Base-by-base conservation (phyloP, 2,797 vertebrate species). In the Trematomus bernacchii region DNA sequence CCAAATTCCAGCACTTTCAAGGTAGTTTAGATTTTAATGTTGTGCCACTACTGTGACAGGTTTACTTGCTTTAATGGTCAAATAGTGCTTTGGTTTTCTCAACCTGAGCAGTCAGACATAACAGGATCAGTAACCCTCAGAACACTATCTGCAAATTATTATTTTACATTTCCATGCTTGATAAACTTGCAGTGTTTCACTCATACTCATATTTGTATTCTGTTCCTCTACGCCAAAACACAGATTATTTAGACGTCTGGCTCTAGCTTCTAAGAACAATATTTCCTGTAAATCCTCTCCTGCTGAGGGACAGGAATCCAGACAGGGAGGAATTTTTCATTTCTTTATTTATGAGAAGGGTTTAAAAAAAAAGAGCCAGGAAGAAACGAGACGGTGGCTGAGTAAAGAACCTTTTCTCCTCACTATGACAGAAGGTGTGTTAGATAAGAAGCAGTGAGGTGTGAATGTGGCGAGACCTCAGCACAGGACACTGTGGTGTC, bases 251-350 rank as follows among this genome's bases (percentile, higher is more conserved):
- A 54, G 1, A 52, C 48, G 8, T 50, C 37, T 10, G 5, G 16
- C 53, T 15, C 27, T 48, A 40, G 42, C 47, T 61, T 16, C 33
- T 4, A 48, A n/a, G 14, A 33, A 15, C 11, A 27, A 27, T 10
- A n/a, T 15, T 19, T 50, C 8, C 15, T 23, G 23, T 51, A 9
- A 44, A n/a, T 23, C 23, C 6, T 52, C 77, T 76, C 79, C 77
- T 10, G 62, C 84, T 10, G 60, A 69, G 80, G 18, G 1, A 33
- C 71, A 53, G 76, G 73, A 85, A 73, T 78, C 62, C 81, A 87
- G 83, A 82, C 77, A 65, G 0, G n/a, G 1, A 84, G 74, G 85
- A 87, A 85, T 84, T 47, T 48, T 69, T 76, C 71, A 82, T 85
- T 67, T 58, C 53, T 77, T 67, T 37, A 27, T 65, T 80, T 73